A percentile compares a stretch with the other conserved stretches of the same genome.
Evolutionary conservation across 2,888 invertebrate species (phyloP).

Genomic region (Pollenia griseotomentosa): DNA sequence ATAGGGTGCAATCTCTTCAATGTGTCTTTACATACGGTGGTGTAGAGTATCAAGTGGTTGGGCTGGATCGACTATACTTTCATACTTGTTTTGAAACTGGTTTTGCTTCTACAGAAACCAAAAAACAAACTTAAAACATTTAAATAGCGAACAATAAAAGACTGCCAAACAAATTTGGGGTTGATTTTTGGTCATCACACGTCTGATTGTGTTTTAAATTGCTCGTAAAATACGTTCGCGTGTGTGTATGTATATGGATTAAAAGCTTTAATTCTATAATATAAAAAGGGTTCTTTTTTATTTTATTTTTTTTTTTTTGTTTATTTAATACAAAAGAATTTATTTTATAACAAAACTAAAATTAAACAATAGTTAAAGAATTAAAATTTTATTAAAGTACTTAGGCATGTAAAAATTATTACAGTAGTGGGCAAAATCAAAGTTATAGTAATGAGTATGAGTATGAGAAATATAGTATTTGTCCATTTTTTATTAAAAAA

Average conservation of each 20-base stretch:
- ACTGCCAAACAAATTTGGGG: constrained; percentile 14
- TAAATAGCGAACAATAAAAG: background rate
- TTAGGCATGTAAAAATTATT: background rate
- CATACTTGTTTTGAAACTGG: background rate
- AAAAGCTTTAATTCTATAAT: background rate
- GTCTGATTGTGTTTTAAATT: background rate
- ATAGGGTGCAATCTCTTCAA: too few relatives aligned
- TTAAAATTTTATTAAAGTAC: constrained; percentile 4
- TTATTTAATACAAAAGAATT: background rate
- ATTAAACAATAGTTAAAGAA: background rate
- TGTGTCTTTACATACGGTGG: too few relatives aligned
- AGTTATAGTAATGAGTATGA: background rate
- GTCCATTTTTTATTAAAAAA: too few relatives aligned
- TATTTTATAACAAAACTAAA: background rate
- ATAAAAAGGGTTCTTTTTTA: background rate
- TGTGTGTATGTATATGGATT: background rate
- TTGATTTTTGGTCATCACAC: constrained; percentile 2
- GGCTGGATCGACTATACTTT: too few relatives aligned
- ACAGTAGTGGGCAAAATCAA: background rate
- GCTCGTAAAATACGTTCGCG: too few relatives aligned
- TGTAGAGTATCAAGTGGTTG: too few relatives aligned
- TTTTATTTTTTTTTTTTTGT: too few relatives aligned
- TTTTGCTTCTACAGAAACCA: constrained; percentile 8
- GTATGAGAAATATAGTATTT: too few relatives aligned
- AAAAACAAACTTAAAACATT: background rate